These are phyloP conservation scores for Pseudopipra pipra DNA, from an alignment of 2,113 vertebrate species.

Conservation along the genomic window DNA sequence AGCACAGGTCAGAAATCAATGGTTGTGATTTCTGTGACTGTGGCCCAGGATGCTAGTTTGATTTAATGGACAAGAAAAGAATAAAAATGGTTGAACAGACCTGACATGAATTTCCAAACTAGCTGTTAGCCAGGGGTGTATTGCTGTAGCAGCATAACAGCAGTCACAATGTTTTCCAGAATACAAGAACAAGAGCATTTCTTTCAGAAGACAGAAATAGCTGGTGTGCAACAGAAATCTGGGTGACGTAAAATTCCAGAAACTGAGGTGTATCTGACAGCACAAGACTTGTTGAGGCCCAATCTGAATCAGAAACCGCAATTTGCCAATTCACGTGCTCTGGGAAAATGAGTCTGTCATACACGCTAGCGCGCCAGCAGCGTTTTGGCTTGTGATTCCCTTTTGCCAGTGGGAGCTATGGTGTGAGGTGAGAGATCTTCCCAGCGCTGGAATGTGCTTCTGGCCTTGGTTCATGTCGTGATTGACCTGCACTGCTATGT, in stretches of 20 bases:
- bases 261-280: background rate
- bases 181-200: background rate
- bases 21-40: background rate
- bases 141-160: background rate
- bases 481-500: fast-evolving
- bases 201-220: background rate
- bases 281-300: background rate
- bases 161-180: background rate
- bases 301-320: background rate
- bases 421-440: background rate
- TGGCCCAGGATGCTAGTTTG: fast-evolving
- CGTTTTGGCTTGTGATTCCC: background rate
- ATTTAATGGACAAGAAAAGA: background rate
- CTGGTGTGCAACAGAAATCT: background rate
- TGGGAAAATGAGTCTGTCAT: background rate
- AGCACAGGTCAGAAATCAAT: background rate
- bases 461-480: background rate
- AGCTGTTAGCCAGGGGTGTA: background rate
- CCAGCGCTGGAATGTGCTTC: background rate
- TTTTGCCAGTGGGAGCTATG: fast-evolving
- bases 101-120: background rate
- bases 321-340: background rate
- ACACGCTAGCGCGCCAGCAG: fast-evolving
- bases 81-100: background rate
- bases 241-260: background rate